These are phyloP conservation scores for Sylvilagus bachmani DNA, from an alignment of 2,113 vertebrate species.

Conservation along the genomic window DNA sequence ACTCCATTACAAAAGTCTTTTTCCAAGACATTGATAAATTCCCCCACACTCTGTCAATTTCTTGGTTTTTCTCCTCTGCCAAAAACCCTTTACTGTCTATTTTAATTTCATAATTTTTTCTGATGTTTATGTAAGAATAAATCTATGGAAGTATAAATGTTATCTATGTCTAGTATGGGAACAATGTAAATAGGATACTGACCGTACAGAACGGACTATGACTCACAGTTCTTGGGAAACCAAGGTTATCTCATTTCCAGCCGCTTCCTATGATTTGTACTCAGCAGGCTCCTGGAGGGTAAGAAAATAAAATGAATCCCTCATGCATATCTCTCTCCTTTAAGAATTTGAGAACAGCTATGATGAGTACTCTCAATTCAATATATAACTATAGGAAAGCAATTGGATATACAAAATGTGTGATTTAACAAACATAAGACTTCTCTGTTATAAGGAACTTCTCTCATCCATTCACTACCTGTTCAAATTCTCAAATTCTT, in stretches of 20 bases:
- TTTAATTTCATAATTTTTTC: background rate
- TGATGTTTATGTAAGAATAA: background rate
- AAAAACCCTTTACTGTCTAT: background rate
- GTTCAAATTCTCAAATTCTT: background rate
- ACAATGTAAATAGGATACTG: background rate
- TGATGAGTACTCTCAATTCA: background rate
- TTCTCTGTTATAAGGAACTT: background rate
- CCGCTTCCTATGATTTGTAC: background rate
- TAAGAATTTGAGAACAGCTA: background rate
- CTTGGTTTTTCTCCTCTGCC: background rate
- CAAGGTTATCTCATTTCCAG: background rate
- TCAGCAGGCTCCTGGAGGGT: background rate
- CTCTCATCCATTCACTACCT: background rate
- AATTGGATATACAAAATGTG: background rate
- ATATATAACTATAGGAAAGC: background rate
- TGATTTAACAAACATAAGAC: background rate
- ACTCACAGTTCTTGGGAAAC: background rate
- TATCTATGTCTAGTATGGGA: background rate
- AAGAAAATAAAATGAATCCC: background rate
- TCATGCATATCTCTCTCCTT: background rate
- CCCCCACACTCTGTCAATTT: background rate
- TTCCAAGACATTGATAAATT: background rate
- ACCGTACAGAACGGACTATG: background rate
- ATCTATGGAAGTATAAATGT: background rate
- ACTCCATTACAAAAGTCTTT: background rate